Base-by-base conservation (phyloP, 1,140 invertebrate genomes). In the Palaemon carinicauda region DNA sequence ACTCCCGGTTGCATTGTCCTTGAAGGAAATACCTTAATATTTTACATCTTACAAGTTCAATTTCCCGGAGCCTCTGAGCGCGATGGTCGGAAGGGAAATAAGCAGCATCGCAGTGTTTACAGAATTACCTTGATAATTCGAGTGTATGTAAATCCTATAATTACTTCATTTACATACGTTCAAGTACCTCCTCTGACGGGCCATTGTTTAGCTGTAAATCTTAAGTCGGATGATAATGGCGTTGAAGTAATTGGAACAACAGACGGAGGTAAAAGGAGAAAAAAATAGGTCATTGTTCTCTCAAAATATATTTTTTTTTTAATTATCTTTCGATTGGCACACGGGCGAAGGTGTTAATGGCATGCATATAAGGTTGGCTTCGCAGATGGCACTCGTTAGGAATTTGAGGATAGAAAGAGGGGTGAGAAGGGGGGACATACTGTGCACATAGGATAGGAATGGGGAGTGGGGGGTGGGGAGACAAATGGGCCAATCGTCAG, bases 21-120 rank as follows among this genome's bases (percentile, higher is more conserved):
- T 85, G 82, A 85, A 85, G 82, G 75, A 85, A 85, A 85, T 85
- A 85, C 82, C 82, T 85, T 85, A 85, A 85, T 85, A 85, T 85
- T 85, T 85, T 85, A 85, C 82, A 85, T 79, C 74, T 56, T 85
- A 85, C 82, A 85, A 85, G 75, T 79, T 75, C 82, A 85, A 85
- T 85, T 85, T 85, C 82, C 82, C 82, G 17, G 75, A 69, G 74
- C 60, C 82, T 41, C 82, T 56, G 81, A 82, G 82, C 69, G 82
- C 29, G 82, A 79, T 69, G 75, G 75, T 29, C 41, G 60, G 75
- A 53, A 75, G 82, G n/a, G 69, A 79, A 85, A 78, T 78, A 85
- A 56, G 53, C 82, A 7, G 74, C 21, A 75, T 31, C 52, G 71
- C 56, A 85, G 82, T 85, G 82, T 85, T 85, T 85, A 85, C 82